Evolutionary conservation across 1,140 invertebrate species (phyloP).

Genomic region (Diploscapter pachys): DNA sequence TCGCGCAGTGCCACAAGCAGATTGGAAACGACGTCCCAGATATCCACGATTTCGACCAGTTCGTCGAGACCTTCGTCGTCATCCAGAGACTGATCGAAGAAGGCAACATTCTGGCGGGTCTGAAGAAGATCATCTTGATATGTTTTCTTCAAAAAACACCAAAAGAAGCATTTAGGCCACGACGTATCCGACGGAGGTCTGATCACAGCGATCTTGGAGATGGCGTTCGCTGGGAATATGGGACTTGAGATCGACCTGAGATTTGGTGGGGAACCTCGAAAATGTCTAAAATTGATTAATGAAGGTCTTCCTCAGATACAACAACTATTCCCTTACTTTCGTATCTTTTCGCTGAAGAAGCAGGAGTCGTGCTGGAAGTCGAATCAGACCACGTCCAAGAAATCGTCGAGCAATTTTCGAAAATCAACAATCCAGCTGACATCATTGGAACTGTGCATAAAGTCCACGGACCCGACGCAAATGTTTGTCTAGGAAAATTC

Average conservation of each 20-base stretch:
- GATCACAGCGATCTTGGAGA: constrained; percentile 82
- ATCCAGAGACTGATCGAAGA: constrained; percentile 80
- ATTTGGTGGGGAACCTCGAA: background rate
- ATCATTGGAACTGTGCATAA: constrained; percentile 70
- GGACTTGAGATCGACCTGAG: constrained; percentile 70
- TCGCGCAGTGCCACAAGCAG: constrained; percentile 81
- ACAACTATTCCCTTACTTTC: constrained; percentile 44
- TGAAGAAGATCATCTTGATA: background rate
- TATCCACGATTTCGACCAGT: constrained; percentile 69
- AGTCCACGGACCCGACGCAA: constrained; percentile 69
- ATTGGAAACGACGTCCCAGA: constrained; percentile 78
- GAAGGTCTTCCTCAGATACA: too few species aligned
- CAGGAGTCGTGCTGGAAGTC: constrained; percentile 86
- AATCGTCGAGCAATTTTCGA: constrained; percentile 68
- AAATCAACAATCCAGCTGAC: constrained; percentile 62
- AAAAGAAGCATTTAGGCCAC: constrained; percentile 66
- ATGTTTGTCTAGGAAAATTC: constrained; percentile 55
- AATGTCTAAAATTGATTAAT: too few species aligned
- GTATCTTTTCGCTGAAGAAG: constrained; percentile 82
- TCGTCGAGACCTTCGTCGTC: constrained; percentile 74
- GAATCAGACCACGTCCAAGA: constrained; percentile 62
- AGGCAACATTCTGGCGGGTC: constrained; percentile 71
- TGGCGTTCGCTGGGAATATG: constrained; percentile 85
- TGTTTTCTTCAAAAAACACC: background rate
- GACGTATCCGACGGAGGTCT: constrained; percentile 94